These are phyloP conservation scores for Albula goreensis DNA, from an alignment of 2,113 vertebrate genomes.

Conservation along the genomic window DNA sequence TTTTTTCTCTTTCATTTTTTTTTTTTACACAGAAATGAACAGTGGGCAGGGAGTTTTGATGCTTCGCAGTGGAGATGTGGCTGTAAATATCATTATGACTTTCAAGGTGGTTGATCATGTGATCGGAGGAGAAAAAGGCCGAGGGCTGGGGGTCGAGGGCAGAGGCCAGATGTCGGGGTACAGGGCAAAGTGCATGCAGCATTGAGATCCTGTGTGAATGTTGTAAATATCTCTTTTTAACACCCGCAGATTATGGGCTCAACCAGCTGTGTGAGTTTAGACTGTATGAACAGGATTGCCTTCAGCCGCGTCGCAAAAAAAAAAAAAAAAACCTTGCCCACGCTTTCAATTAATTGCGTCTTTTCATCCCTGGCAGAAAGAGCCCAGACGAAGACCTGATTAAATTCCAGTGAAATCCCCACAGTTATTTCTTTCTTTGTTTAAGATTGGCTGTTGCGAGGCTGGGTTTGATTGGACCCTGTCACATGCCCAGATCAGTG, in stretches of 20 bases:
- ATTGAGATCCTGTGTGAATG: conserved; percentile 23
- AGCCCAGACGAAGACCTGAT: neutral
- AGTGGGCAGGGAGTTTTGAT: neutral
- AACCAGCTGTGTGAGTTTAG: conserved; percentile 62
- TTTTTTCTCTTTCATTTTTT: neutral
- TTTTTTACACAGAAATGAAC: conserved; percentile 19
- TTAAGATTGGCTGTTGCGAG: conserved; percentile 3
- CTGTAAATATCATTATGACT: neutral
- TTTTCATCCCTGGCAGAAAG: conserved; percentile 50
- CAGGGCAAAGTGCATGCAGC: conserved; percentile 16
- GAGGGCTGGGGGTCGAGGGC: neutral
- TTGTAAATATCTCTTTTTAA: conserved; percentile 46
- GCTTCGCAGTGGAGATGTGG: conserved; percentile 11
- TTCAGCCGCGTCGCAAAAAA: conserved; percentile 48
- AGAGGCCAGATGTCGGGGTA: neutral
- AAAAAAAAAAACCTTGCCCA: conserved; percentile 34
- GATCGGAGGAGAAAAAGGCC: neutral
- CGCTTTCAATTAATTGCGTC: conserved; percentile 68
- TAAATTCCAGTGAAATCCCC: conserved; percentile 24
- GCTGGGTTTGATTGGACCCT: conserved; percentile 51
- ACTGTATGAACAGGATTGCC: conserved; percentile 51
- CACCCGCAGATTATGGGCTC: conserved; percentile 64
- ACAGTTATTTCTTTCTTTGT: conserved; percentile 13
- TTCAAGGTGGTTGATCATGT: neutral
- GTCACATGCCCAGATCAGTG: conserved; percentile 57